These are phyloP conservation scores for Amphilophus citrinellus DNA, from an alignment of 2,113 vertebrate genomes.

Conservation along the genomic window DNA sequence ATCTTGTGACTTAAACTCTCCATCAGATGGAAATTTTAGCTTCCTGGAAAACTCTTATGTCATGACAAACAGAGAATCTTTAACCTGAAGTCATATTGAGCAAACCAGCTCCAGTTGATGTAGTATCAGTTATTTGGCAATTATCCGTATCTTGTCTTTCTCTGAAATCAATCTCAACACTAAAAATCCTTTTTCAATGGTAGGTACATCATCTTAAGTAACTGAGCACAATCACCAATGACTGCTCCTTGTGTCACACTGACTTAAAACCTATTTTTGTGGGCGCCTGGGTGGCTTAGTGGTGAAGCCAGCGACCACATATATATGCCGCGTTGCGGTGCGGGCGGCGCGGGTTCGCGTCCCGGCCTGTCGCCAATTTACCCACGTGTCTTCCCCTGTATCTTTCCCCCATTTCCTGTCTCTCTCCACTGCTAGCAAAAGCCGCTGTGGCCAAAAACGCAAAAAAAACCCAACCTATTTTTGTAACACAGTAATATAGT, in stretches of 20 bases:
- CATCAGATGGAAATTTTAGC: constrained; percentile 39
- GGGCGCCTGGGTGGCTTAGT: no score
- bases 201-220: neutral
- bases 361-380: no score
- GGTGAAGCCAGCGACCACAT: no score
- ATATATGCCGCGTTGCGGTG: no score
- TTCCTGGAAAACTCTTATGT: constrained; percentile 35
- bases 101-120: neutral
- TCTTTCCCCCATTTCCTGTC: no score
- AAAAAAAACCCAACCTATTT: no score
- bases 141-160: neutral
- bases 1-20: constrained; percentile 75
- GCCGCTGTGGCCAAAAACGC: no score
- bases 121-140: neutral
- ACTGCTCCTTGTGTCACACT: neutral
- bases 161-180: neutral
- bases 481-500: neutral
- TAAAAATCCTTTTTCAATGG: neutral
- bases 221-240: neutral
- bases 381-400: no score
- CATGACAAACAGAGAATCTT: constrained; percentile 12
- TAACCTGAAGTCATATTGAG: neutral
- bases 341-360: no score
- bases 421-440: no score
- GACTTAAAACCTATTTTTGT: neutral